A percentile compares a stretch with the other conserved stretches of the same genome.
Evolutionary conservation across 2,113 vertebrate genomes (phyloP).

Genomic region (Tragelaphus imberbis): DNA sequence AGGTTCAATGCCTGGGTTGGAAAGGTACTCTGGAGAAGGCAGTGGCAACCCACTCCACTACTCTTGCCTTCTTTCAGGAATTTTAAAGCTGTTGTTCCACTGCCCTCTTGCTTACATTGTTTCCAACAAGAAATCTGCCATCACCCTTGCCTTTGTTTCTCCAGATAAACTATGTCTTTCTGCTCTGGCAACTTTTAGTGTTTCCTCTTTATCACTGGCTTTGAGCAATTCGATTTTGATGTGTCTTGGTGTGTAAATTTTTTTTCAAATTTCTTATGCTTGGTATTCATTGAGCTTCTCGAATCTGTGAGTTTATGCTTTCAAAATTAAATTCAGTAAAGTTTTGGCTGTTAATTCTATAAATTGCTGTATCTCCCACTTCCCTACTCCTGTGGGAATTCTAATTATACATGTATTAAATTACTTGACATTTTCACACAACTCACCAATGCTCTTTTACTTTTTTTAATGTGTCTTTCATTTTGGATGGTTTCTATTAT

Average conservation of each 20-base stretch:
- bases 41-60: background rate
- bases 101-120: background rate
- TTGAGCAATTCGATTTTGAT: background rate
- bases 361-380: background rate
- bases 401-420: background rate
- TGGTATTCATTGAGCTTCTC: background rate
- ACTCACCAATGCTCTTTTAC: background rate
- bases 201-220: background rate
- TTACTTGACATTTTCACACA: background rate
- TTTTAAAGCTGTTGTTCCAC: background rate
- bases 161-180: background rate
- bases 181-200: background rate
- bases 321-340: constrained; percentile 2
- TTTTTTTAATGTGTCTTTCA: background rate
- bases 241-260: background rate
- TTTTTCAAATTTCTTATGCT: background rate
- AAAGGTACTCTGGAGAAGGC: background rate
- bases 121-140: background rate
- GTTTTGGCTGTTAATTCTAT: background rate
- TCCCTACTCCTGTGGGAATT: background rate
- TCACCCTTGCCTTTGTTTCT: background rate
- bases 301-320: background rate
- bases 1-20: background rate
- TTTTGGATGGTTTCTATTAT: constrained; percentile 12
- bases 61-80: background rate